Conservation (phyloP, 2,113 vertebrate genomes). For the Trichomycterus rosablanca region DNA sequence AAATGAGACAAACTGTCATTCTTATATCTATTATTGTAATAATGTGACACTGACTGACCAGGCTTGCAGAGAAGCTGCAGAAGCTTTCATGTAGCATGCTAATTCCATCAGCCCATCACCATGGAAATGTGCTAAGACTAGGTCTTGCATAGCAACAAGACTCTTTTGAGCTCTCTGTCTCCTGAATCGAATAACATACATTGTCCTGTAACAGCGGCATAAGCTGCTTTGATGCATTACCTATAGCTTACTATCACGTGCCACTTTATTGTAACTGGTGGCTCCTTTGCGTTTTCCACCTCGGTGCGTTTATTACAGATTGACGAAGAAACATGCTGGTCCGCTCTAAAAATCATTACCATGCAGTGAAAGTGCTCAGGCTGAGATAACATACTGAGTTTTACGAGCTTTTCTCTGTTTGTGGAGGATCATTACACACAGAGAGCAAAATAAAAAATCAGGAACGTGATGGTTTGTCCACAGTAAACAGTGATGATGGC, state of each 20-base stretch:
- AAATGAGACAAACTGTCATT: not conserved
- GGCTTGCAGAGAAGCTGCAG: constrained; percentile 31
- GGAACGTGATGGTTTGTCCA: constrained; percentile 40
- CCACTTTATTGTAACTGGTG: constrained; percentile 1
- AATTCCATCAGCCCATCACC: constrained; percentile 50
- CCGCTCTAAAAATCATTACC: constrained; percentile 53
- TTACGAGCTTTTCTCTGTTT: constrained; percentile 59
- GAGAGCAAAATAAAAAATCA: constrained; percentile 31
- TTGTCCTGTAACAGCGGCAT: no score
- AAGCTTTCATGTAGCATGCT: constrained; percentile 30
- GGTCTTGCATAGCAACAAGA: constrained; percentile 56
- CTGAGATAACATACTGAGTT: constrained; percentile 55
- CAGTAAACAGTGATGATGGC: constrained; percentile 49
- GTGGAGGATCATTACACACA: constrained; percentile 56
- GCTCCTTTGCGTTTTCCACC: not conserved
- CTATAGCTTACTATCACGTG: not conserved
- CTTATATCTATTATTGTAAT: not conserved
- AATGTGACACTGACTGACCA: not conserved
- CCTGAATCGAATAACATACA: constrained; percentile 24
- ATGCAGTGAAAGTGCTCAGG: constrained; percentile 46
- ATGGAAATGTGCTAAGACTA: constrained; percentile 53
- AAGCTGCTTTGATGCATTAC: constrained; percentile 10
- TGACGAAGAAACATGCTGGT: constrained; percentile 27
- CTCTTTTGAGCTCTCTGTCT: constrained; percentile 33
- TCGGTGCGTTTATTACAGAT: constrained; percentile 28